Evolutionary conservation across 1,140 invertebrate genomes (phyloP).

Genomic region (Drosophila pruinosa): DNA sequence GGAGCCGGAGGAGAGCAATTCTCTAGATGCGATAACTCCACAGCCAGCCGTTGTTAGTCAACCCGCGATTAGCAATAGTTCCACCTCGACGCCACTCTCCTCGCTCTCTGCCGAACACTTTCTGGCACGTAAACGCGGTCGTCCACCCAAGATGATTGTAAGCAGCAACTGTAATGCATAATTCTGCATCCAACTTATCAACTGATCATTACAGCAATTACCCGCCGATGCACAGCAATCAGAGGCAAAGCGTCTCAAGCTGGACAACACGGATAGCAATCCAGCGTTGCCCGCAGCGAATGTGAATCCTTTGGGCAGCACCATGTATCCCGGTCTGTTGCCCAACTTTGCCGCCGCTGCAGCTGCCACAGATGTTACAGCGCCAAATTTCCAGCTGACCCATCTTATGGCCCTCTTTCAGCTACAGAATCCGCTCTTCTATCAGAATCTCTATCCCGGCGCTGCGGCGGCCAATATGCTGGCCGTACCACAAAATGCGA

Average conservation of each 20-base stretch:
- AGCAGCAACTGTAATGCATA: constrained; percentile 17
- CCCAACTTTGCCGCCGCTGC: constrained; percentile 59
- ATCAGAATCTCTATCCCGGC: constrained; percentile 76
- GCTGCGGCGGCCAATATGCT: constrained; percentile 39
- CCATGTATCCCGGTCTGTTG: constrained; percentile 50
- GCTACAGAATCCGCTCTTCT: constrained; percentile 81
- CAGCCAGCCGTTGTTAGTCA: background rate
- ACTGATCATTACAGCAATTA: constrained; percentile 52
- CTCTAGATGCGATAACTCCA: constrained; percentile 34
- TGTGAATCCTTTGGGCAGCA: constrained; percentile 20
- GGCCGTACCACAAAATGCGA: constrained; percentile 46
- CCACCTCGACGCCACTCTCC: constrained; percentile 71
- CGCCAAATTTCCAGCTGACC: constrained; percentile 75
- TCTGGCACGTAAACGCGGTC: constrained; percentile 72
- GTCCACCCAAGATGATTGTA: constrained; percentile 81
- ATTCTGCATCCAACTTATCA: background rate
- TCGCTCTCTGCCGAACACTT: constrained; percentile 76
- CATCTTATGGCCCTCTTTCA: constrained; percentile 80
- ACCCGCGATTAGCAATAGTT: constrained; percentile 26
- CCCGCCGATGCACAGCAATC: constrained; percentile 55
- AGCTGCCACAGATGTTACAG: constrained; percentile 41
- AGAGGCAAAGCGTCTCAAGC: constrained; percentile 59
- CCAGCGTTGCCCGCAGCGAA: constrained; percentile 1
- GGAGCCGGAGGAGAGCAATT: constrained; percentile 45
- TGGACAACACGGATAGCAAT: constrained; percentile 43